Base-by-base conservation (phyloP, 1,140 invertebrate species). In the Papilio helenus region DNA sequence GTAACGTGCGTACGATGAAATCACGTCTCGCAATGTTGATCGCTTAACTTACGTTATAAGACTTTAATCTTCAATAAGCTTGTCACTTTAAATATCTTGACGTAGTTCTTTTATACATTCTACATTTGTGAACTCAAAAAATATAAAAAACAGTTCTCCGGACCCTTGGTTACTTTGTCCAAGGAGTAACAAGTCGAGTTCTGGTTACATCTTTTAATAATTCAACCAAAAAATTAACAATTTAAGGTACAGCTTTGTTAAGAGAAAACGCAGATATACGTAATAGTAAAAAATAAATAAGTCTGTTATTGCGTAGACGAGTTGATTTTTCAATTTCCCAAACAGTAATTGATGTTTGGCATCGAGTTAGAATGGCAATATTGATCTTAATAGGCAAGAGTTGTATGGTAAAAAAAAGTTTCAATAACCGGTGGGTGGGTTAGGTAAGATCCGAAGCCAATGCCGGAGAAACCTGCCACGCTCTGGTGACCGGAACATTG, bases 401-500 rank as follows among this genome's bases (percentile, higher is more conserved):
- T 77, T 71, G 72, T 85, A 85, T 86, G 72, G 44, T 79, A 87
- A 85, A 89, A 92, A 92, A 93, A 92, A 85, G 86, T 89, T 88
- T 87, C 81, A 82, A 80, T 89, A 89, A 90, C 86, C 88, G 81
- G 82, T 68, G 14, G 26, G 14, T 29, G 61, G 79, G 84, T 94
- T 92, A 92, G 88, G 91, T 92, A 94, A 94, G 78, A 86, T 82
- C 72, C 76, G 84, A 85, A 85, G 76, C 88, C 92, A 94, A 94
- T 94, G 92, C 88, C 91, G 87, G 91, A 90, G 90, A 92, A 92
- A 94, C 87, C 77, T 79, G 92, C 46, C 84, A 90, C 87, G 92
- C 87, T 94, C 84, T 84, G 82, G 85, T 85, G 89, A 90, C 87
- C 90, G 88, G 86, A 92, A 92, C 88, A 92, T 93, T 91, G 89